These are phyloP conservation scores for Silurus asotus DNA, from an alignment of 2,113 vertebrate genomes.

Conservation along the genomic window DNA sequence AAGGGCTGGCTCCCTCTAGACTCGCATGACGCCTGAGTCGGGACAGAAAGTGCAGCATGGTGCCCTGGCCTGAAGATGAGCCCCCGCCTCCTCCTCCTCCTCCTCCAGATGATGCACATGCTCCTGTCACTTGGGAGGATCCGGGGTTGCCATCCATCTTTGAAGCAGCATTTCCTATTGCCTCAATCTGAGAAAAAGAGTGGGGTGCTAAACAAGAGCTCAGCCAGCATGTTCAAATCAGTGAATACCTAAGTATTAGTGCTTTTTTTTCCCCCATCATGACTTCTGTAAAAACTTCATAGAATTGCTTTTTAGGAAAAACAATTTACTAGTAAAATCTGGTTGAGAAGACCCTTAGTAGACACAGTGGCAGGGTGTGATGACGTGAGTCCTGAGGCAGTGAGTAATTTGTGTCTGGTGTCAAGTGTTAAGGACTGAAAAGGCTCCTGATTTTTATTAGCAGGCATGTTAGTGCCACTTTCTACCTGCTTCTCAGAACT, in stretches of 20 bases:
- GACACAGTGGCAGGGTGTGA: not conserved
- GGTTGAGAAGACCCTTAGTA: not conserved
- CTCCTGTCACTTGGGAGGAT: slow-evolving; percentile 18
- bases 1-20: slow-evolving; percentile 89
- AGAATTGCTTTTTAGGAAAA: not conserved
- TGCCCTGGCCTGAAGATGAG: slow-evolving; percentile 62
- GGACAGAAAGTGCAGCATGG: slow-evolving; percentile 85
- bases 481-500: not conserved
- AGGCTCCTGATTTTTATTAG: not conserved
- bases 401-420: not conserved
- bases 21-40: slow-evolving; percentile 90
- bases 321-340: not conserved
- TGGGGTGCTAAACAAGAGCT: not conserved
- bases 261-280: not conserved
- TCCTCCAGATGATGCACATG: slow-evolving; percentile 3
- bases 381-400: not conserved
- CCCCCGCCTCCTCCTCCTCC: not conserved
- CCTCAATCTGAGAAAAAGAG: slow-evolving; percentile 68
- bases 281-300: not conserved
- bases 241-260: not conserved
- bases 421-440: not conserved
- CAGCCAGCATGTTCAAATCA: not conserved
- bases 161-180: slow-evolving; percentile 55
- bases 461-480: not conserved
- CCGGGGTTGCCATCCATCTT: slow-evolving; percentile 41